Evolutionary conservation across 2,797 vertebrate species (phyloP).

Genomic region (Fistularia commersonii): DNA sequence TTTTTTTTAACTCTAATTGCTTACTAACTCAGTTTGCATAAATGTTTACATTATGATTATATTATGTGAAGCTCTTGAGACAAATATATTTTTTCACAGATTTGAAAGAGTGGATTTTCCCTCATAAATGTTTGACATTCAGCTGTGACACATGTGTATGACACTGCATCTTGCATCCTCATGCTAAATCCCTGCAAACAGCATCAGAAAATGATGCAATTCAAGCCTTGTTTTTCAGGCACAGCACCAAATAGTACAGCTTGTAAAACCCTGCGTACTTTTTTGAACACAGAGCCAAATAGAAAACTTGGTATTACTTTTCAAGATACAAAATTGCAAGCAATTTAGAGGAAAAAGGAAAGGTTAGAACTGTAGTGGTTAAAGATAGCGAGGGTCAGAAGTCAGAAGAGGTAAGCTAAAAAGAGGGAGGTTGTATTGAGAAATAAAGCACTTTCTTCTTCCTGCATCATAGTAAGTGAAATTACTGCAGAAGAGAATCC

Average conservation of each 20-base stretch:
- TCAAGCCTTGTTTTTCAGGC: constrained; percentile 34
- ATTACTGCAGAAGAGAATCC: no score
- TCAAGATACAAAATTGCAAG: constrained; percentile 46
- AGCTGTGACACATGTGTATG: no score
- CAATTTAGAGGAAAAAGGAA: constrained; percentile 12
- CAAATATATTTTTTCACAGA: no score
- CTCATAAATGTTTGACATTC: not conserved
- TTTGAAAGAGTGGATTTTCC: not conserved
- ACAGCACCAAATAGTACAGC: constrained; percentile 41
- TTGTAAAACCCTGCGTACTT: constrained; percentile 46
- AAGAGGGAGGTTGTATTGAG: no score
- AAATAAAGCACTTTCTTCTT: no score
- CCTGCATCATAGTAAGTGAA: no score
- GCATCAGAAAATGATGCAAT: constrained; percentile 27
- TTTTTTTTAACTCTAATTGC: no score
- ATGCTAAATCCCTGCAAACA: constrained; percentile 10
- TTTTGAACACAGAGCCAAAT: constrained; percentile 49
- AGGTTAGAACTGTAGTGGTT: constrained; percentile 13
- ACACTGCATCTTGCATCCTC: constrained; percentile 6
- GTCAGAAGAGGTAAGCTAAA: constrained; percentile 2
- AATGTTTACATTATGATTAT: no score
- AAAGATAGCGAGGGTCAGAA: not conserved
- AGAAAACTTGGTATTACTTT: constrained; percentile 59
- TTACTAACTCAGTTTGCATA: no score
- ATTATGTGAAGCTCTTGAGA: no score